A percentile compares a stretch with the other conserved stretches of the same genome.
These are phyloP conservation scores for Drosophila varians DNA, from an alignment of 1,140 invertebrate species.

Conservation along the genomic window DNA sequence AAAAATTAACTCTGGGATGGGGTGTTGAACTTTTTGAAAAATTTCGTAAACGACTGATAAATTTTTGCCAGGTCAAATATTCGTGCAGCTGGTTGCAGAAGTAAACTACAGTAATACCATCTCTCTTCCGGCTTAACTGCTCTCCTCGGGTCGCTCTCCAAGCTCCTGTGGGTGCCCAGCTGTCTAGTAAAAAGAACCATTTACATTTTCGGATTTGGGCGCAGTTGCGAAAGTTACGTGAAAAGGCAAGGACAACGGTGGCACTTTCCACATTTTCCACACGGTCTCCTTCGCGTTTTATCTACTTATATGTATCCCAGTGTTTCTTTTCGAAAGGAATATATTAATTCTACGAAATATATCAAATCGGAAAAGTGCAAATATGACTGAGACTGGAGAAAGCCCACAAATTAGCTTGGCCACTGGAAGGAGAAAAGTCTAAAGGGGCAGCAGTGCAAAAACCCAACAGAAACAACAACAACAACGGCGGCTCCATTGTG, in stretches of 20 bases:
- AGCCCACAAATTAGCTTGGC: constrained; percentile 9
- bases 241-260: constrained; percentile 66
- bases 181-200: constrained; percentile 54
- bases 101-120: neutral
- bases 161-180: constrained; percentile 63
- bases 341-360: constrained; percentile 14
- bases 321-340: constrained; percentile 22
- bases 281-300: constrained; percentile 10
- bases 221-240: constrained; percentile 80
- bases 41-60: neutral
- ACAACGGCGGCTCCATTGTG: constrained; percentile 30
- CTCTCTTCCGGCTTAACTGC: constrained; percentile 2
- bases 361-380: constrained; percentile 4
- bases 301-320: constrained; percentile 3
- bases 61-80: neutral
- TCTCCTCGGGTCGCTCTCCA: constrained; percentile 18
- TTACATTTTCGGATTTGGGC: constrained; percentile 60
- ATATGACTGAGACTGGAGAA: constrained; percentile 33
- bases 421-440: constrained; percentile 6
- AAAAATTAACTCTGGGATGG: constrained; percentile 43
- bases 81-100: neutral
- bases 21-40: neutral
- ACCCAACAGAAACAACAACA: constrained; percentile 11
- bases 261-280: constrained; percentile 12
- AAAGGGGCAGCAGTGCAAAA: constrained; percentile 2